A percentile compares a stretch with the other conserved stretches of the same genome.
Conservation (phyloP, 2,797 vertebrate species). For the Gambusia yucatana region DNA sequence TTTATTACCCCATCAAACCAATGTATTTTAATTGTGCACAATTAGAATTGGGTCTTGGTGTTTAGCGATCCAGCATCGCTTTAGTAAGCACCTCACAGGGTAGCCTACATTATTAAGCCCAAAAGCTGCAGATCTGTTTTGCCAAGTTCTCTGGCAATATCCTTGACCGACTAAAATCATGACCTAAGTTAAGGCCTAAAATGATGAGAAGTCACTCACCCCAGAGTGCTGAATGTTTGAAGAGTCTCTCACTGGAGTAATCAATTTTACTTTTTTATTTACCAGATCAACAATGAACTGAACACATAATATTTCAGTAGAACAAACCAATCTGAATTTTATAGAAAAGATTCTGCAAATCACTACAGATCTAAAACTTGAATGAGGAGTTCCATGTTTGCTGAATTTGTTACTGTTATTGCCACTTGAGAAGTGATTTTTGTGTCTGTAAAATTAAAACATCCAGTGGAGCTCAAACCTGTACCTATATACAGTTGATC, state of each 20-base stretch:
- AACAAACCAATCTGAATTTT: background rate
- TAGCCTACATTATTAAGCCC: background rate
- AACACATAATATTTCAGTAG: background rate
- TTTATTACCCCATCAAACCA: background rate
- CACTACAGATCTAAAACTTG: background rate
- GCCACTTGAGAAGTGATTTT: background rate
- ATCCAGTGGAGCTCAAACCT: background rate
- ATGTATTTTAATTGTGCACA: background rate
- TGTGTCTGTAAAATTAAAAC: background rate
- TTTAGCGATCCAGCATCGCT: background rate
- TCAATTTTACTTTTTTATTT: background rate
- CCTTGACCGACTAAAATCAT: background rate
- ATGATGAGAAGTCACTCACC: background rate
- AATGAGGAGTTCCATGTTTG: background rate
- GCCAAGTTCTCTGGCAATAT: background rate
- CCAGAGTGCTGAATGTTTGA: background rate
- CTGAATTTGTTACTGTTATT: background rate
- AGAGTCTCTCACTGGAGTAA: background rate
- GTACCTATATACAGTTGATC: background rate
- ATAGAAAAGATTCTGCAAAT: background rate
- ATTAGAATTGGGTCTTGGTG: background rate
- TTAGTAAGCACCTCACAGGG: background rate
- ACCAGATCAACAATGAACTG: background rate
- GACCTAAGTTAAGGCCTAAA: background rate
- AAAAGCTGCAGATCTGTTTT: background rate